Evolutionary conservation across 2,888 invertebrate species (phyloP).

Genomic region (Meganola albula): DNA sequence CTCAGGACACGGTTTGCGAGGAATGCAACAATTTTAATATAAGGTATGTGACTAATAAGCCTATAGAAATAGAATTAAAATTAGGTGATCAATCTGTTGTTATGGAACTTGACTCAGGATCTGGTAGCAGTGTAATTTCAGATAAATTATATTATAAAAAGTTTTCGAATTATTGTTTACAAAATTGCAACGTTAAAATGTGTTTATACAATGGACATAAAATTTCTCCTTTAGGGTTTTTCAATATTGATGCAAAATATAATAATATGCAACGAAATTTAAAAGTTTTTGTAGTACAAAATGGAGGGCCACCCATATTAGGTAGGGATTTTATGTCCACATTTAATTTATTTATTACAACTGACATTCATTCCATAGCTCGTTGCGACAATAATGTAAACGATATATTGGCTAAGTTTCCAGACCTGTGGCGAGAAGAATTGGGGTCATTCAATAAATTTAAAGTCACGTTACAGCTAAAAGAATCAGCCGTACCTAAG

Average conservation of each 20-base stretch:
- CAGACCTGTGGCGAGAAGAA: slow-evolving; percentile 1
- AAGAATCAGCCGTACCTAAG: slow-evolving; percentile 14
- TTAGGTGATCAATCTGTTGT: background rate
- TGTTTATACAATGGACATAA: too few species aligned
- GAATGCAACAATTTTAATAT: slow-evolving; percentile 3
- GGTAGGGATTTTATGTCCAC: background rate
- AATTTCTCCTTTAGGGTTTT: too few species aligned
- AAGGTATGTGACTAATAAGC: slow-evolving; percentile 1
- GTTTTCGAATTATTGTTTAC: background rate
- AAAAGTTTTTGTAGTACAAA: too few species aligned
- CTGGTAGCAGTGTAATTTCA: background rate
- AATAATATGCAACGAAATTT: too few species aligned
- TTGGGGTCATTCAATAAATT: slow-evolving; percentile 20
- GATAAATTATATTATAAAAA: background rate
- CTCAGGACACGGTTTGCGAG: background rate
- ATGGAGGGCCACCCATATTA: too few species aligned
- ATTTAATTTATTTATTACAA: too few species aligned
- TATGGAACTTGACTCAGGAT: slow-evolving; percentile 1
- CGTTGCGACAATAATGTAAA: background rate
- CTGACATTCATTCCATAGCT: too few species aligned
- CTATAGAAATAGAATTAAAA: background rate
- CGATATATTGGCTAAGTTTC: background rate
- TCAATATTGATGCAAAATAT: too few species aligned
- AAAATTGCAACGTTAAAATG: background rate
- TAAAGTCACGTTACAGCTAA: slow-evolving; percentile 13